Conservation (phyloP, 2,797 vertebrate genomes). For the Enteromius argenteus region DNA sequence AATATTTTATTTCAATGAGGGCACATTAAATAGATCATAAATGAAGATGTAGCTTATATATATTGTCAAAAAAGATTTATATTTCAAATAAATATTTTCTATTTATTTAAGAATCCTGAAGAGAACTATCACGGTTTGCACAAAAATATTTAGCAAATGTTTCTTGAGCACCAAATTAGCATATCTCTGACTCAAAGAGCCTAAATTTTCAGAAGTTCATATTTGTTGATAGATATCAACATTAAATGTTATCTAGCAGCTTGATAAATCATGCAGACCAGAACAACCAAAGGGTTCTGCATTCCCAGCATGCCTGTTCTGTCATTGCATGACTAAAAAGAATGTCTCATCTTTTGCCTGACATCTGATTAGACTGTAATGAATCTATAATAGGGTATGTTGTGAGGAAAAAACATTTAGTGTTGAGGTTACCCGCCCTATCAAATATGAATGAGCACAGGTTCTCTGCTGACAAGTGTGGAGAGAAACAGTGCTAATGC, state of each 20-base stretch:
- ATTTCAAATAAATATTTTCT: background rate
- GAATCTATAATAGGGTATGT: background rate
- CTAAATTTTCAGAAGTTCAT: background rate
- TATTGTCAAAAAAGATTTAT: background rate
- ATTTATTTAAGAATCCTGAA: background rate
- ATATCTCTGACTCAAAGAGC: background rate
- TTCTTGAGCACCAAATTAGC: background rate
- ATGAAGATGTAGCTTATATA: no score
- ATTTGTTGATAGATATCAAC: background rate
- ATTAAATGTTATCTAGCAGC: background rate
- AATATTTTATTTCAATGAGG: background rate
- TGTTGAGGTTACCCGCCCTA: conserved; percentile 35
- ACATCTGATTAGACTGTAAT: background rate
- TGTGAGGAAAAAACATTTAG: conserved; percentile 39
- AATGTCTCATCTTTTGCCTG: background rate
- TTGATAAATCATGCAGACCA: background rate
- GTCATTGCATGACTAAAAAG: conserved; percentile 10
- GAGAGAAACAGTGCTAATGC: conserved; percentile 18
- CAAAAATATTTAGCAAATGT: background rate
- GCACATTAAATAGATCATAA: background rate
- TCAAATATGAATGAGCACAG: conserved; percentile 44
- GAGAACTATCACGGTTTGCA: background rate
- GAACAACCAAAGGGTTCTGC: background rate
- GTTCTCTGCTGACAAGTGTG: conserved; percentile 7
- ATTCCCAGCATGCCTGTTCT: background rate